Evolutionary conservation across 1,140 invertebrate genomes (phyloP).

Genomic region (Meloidogyne chitwoodi): DNA sequence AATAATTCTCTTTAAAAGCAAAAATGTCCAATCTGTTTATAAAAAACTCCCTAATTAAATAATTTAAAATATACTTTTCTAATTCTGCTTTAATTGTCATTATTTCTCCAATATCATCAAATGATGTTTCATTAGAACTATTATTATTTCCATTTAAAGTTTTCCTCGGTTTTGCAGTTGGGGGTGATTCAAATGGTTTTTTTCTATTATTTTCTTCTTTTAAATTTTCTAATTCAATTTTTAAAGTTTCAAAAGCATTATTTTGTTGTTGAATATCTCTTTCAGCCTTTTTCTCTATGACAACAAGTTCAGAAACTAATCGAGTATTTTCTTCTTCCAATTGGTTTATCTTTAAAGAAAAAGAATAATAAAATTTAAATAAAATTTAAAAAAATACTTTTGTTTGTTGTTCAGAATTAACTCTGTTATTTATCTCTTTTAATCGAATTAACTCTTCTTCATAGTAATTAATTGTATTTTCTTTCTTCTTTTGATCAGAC

Average conservation of each 20-base stretch:
- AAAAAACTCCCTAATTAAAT: background rate
- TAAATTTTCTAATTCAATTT: background rate
- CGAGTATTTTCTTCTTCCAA: constrained; percentile 8
- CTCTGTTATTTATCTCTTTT: background rate
- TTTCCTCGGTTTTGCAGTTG: constrained; percentile 10
- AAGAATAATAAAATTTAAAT: background rate
- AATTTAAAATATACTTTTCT: background rate
- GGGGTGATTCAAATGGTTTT: background rate
- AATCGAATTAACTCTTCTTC: background rate
- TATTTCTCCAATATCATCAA: background rate
- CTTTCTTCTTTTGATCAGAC: background rate
- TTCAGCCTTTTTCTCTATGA: background rate
- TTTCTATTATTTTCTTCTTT: background rate
- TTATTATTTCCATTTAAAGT: background rate
- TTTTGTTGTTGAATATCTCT: background rate
- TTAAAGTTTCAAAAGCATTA: background rate
- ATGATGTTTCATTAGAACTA: background rate
- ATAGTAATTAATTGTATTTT: background rate
- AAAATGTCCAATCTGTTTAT: no score
- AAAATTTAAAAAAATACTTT: background rate
- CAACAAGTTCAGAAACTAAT: constrained; percentile 1
- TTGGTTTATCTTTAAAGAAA: background rate
- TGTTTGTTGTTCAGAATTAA: background rate
- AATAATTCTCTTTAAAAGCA: no score
- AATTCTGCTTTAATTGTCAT: background rate